phyloP scores from a whole-genome alignment of 2,113 vertebrate species.

The Entosphenus tridentatus region DNA sequence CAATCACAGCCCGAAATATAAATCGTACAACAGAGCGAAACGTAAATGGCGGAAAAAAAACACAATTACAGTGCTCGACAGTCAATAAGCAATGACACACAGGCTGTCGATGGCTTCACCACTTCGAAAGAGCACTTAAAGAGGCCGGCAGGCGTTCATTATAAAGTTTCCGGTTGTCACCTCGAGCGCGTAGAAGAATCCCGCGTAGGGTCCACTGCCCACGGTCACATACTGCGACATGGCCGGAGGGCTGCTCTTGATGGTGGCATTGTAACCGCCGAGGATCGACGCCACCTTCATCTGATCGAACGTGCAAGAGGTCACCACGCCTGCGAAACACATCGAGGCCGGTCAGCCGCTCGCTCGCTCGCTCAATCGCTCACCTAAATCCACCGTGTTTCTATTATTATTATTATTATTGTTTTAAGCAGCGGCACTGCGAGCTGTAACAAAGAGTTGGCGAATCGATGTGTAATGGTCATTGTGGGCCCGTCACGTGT shows the following conservation, averaged over 20 bases:
- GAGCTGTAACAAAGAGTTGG: too few species aligned
- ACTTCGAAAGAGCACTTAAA: too few species aligned
- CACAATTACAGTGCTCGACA: neutral
- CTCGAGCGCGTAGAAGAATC: slow-evolving; percentile 91
- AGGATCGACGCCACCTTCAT: slow-evolving; percentile 96
- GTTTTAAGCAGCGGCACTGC: too few species aligned
- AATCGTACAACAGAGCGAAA: slow-evolving; percentile 1
- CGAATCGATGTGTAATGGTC: too few species aligned
- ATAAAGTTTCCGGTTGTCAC: slow-evolving; percentile 19
- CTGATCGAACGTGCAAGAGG: slow-evolving; percentile 81
- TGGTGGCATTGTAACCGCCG: slow-evolving; percentile 66
- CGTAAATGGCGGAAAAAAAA: slow-evolving; percentile 1
- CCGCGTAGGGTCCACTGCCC: slow-evolving; percentile 64
- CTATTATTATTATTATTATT: too few species aligned
- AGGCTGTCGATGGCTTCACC: too few species aligned
- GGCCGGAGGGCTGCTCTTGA: slow-evolving; percentile 77
- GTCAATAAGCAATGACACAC: neutral
- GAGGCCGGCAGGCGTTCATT: too few species aligned
- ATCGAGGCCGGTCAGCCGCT: too few species aligned
- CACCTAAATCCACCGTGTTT: too few species aligned
- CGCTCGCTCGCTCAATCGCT: too few species aligned
- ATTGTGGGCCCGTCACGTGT: too few species aligned
- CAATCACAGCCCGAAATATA: too few species aligned
- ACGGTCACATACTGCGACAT: slow-evolving; percentile 93
- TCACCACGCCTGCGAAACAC: slow-evolving; percentile 45